phyloP scores from a whole-genome alignment of 1,140 invertebrate species.

The Trichonephila clavata region DNA sequence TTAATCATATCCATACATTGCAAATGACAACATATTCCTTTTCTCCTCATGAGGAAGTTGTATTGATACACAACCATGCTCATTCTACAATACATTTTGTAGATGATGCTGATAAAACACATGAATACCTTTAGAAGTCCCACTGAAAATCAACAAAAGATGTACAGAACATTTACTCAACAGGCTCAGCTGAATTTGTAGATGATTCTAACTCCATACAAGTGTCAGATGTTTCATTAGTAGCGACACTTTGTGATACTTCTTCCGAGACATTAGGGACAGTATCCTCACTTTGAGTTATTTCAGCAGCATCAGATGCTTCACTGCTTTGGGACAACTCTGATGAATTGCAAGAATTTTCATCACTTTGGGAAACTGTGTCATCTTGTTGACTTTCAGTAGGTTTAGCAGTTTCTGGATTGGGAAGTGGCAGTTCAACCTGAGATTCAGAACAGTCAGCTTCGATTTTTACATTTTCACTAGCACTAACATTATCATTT shows the following conservation, averaged over 20 bases:
- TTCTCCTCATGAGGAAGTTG: not conserved
- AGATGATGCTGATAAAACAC: not conserved
- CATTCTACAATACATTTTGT: not conserved
- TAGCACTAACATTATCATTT: not conserved
- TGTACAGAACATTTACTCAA: not conserved
- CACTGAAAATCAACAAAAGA: not conserved
- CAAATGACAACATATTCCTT: not conserved
- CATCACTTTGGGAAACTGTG: constrained; percentile 60
- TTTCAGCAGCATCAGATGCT: not conserved
- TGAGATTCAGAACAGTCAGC: not conserved
- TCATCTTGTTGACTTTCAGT: constrained; percentile 26
- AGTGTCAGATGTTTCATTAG: not conserved
- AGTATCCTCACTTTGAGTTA: not conserved
- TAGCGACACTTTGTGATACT: constrained; percentile 24
- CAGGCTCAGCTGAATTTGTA: constrained; percentile 20
- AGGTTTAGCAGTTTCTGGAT: not conserved
- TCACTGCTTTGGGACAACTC: not conserved
- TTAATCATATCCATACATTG: not conserved
- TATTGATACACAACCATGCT: not conserved
- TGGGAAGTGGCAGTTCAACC: not conserved
- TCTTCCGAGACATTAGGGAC: not conserved
- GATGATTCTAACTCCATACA: constrained; percentile 60
- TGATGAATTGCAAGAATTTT: constrained; percentile 8
- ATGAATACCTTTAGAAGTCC: not conserved
- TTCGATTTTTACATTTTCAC: not conserved